These are phyloP conservation scores for Nothocercus julius DNA, from an alignment of 2,113 vertebrate genomes.

Conservation along the genomic window DNA sequence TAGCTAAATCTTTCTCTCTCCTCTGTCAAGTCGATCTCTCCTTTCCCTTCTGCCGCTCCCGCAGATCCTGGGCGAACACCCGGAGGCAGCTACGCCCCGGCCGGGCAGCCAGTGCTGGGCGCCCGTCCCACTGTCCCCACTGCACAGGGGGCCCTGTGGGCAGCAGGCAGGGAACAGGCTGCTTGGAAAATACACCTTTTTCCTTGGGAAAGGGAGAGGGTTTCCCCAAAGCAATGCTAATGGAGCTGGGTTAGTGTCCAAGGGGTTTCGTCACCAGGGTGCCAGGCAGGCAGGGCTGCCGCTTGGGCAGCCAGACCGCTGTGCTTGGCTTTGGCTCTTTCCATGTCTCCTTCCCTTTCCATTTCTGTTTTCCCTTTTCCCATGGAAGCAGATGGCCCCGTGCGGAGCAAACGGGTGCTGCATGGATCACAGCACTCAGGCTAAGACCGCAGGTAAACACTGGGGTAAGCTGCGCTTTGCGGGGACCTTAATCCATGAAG, in stretches of 20 bases:
- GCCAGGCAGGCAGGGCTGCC: not conserved
- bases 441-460: constrained; percentile 10
- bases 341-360: not conserved
- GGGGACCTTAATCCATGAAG: not conserved
- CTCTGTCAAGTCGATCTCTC: not conserved
- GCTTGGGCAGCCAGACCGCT: not conserved
- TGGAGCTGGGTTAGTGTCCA: not conserved
- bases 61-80: not conserved
- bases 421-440: not conserved
- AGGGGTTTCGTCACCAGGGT: not conserved
- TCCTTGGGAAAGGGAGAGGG: not conserved
- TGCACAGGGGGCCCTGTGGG: no score
- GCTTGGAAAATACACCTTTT: not conserved
- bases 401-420: not conserved
- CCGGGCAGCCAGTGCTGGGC: rapidly evolving
- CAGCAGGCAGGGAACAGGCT: rapidly evolving
- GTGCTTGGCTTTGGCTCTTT: not conserved
- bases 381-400: not conserved
- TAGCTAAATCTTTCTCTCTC: not conserved
- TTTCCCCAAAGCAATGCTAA: not conserved
- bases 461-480: not conserved
- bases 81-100: rapidly evolving
- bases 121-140: no score
- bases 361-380: not conserved
- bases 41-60: not conserved